Conservation (phyloP, 2,797 vertebrate species). For the Acanthopagrus latus region DNA sequence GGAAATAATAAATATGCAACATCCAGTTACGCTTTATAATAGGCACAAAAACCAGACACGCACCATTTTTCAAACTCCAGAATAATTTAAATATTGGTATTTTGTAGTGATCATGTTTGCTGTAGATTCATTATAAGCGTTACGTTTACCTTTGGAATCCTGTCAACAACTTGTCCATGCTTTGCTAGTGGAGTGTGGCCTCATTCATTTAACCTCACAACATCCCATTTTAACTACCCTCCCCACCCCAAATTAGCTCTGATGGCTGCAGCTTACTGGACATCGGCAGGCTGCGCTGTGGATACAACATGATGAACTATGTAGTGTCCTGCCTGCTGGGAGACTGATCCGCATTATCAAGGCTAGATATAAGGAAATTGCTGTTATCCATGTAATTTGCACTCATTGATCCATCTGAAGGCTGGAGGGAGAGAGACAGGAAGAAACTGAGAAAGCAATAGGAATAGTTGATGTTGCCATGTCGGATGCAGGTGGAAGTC, state of each 20-base stretch:
- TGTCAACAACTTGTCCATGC: too few relatives aligned
- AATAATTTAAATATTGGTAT: too few relatives aligned
- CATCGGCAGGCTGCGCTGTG: constrained; percentile 15
- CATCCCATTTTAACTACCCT: too few relatives aligned
- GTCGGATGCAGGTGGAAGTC: constrained; percentile 41
- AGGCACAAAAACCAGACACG: too few relatives aligned
- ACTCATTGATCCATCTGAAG: constrained; percentile 77
- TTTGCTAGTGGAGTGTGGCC: too few relatives aligned
- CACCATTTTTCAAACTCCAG: too few relatives aligned
- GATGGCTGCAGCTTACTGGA: constrained; percentile 40
- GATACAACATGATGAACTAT: constrained; percentile 41
- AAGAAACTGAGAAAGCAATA: constrained; percentile 6
- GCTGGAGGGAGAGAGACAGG: constrained; percentile 11
- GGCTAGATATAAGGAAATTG: constrained; percentile 74
- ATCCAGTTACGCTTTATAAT: too few relatives aligned
- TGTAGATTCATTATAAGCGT: too few relatives aligned
- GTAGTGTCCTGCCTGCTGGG: constrained; percentile 57
- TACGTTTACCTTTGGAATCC: too few relatives aligned
- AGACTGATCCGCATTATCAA: constrained; percentile 74
- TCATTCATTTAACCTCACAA: too few relatives aligned
- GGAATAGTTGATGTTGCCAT: constrained; percentile 12
- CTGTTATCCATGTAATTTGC: constrained; percentile 80
- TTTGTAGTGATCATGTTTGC: too few relatives aligned
- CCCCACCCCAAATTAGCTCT: constrained; percentile 13
- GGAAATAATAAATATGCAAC: too few relatives aligned